Evolutionary conservation across 2,797 vertebrate genomes (phyloP), one percentile per base, ranked within the genome.

Genomic region (Sandelia bainsii): DNA sequence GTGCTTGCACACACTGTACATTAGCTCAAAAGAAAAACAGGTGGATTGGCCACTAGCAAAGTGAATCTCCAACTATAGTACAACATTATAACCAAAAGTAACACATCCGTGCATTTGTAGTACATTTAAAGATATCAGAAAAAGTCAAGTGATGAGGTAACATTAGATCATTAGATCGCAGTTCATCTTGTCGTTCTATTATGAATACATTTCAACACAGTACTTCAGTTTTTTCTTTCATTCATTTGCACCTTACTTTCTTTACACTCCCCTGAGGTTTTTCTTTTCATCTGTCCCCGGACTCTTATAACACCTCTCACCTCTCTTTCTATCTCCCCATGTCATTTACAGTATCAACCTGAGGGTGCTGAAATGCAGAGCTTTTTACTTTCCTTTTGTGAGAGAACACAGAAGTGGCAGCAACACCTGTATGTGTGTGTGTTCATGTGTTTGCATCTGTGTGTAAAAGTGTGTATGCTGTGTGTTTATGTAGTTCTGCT

Each of bases 371-470:
- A 75, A 63, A 65, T 40, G 57, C 48, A 50, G 65, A 65, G 22
- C 49, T 74, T 50, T 77, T 58, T 71, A 27, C 69, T 39, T 77
- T 75, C 57, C 52, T 75, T 54, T 54, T 6, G 37, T 23, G 52
- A 78, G 51, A 45, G 45, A 69, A 52, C 49, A 19, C 64, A 56
- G 45, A 86, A 75, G 75, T 72, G 72, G 72, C 61, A 60, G 66
- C 66, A 76, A 68, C 79, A 83, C 62, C 73, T 87, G 77, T 22
- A n/a, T 37, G 10, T 44, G 72, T 77, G 45, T 62, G 25, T 39
- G 40, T 56, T 46, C 5, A 8, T 27, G 57, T 44, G 56, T 60
- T 34, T 66, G 51, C 19, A 45, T 62, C 6, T 14, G 34, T 25
- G 9, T 17, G 19, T 27, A 17, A n/a, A 8, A n/a, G 42, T 58